A percentile compares a stretch with the other conserved stretches of the same genome.
phyloP scores from a whole-genome alignment of 2,113 vertebrate species.

The Gopherus flavomarginatus region DNA sequence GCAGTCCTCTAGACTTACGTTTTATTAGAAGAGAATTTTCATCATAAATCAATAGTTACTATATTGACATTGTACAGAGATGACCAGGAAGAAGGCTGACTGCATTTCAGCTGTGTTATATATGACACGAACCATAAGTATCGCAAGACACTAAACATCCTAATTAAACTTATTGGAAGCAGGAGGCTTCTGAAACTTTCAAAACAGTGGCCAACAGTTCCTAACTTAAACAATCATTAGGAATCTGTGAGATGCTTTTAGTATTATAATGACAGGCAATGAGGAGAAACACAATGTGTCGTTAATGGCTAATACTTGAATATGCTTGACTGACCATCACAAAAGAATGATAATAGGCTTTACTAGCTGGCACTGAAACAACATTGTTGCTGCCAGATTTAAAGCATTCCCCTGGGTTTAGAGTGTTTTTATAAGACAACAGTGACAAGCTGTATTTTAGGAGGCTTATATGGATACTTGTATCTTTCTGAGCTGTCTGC shows the following conservation, averaged over 20 bases:
- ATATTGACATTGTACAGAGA: background rate
- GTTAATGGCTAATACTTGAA: background rate
- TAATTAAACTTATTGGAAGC: background rate
- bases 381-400: background rate
- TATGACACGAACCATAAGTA: background rate
- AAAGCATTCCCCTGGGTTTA: background rate
- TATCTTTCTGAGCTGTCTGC: background rate
- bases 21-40: background rate
- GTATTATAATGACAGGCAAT: background rate
- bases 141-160: background rate
- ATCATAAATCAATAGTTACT: background rate
- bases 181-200: fast-evolving
- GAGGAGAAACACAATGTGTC: background rate
- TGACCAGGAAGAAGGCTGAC: background rate
- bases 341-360: background rate
- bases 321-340: background rate
- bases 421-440: background rate
- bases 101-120: background rate
- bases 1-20: background rate
- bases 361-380: background rate
- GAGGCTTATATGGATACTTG: background rate
- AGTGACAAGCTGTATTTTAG: background rate
- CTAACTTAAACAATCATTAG: background rate
- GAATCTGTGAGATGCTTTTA: background rate
- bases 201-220: background rate